A percentile compares a stretch with the other conserved stretches of the same genome.
phyloP scores from a whole-genome alignment of 2,113 vertebrate genomes.

The Strigops habroptila region DNA sequence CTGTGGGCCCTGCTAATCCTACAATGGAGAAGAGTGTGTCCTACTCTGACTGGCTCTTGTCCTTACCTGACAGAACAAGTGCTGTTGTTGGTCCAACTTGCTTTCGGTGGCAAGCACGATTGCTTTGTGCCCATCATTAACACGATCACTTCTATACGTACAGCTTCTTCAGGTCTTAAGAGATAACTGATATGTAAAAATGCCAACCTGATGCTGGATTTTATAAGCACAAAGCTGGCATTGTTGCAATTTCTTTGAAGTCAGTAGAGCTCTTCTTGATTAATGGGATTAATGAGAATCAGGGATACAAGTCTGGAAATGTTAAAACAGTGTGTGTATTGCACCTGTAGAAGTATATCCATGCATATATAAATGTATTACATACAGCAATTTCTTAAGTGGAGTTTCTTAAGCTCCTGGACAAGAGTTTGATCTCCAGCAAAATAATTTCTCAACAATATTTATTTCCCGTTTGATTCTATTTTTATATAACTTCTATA shows the following conservation, averaged over 20 bases:
- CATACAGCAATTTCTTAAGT: background rate
- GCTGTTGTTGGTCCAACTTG: background rate
- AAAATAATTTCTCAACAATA: background rate
- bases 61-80: background rate
- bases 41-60: background rate
- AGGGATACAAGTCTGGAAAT: background rate
- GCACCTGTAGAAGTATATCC: background rate
- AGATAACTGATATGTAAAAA: background rate
- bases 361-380: background rate
- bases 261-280: background rate
- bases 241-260: background rate
- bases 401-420: background rate
- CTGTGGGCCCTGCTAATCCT: background rate
- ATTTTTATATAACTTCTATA: background rate
- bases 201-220: background rate
- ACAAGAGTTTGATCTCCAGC: background rate
- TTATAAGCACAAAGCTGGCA: background rate
- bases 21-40: accelerated
- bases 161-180: background rate
- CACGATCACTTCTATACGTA: background rate
- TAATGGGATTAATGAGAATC: background rate
- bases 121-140: background rate
- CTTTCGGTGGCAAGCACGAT: background rate
- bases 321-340: background rate
- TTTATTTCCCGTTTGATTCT: background rate